Percentiles rank a stretch among this genome's conserved stretches.
Evolutionary conservation across 2,113 vertebrate species (phyloP).

Genomic region (Monarcha castaneiventris): DNA sequence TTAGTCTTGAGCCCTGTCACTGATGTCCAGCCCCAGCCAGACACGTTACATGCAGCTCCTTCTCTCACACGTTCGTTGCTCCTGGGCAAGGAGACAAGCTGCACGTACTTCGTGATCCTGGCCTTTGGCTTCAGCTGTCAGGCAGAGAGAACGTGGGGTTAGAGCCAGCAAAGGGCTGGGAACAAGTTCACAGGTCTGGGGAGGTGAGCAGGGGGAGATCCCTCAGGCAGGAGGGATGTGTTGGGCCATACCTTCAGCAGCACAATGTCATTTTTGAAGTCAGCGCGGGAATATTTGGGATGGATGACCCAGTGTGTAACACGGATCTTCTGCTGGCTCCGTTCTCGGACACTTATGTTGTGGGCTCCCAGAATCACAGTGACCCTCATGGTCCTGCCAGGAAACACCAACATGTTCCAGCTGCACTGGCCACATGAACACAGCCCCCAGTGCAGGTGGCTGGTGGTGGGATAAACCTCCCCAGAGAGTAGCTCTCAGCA

Average conservation of each 20-base stretch:
- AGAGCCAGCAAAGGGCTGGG: neutral
- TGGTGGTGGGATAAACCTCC: neutral
- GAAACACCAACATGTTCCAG: neutral
- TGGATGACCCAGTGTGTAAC: neutral
- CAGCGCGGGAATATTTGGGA: fast-evolving
- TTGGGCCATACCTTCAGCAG: neutral
- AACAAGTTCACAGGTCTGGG: neutral
- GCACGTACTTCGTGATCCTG: fast-evolving
- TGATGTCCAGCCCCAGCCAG: neutral
- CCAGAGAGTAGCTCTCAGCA: neutral
- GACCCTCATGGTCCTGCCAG: fast-evolving
- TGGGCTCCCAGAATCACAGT: neutral
- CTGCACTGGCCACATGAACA: neutral
- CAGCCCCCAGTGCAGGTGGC: neutral
- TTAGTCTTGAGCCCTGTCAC: fast-evolving
- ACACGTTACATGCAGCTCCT: fast-evolving
- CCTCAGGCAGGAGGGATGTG: neutral
- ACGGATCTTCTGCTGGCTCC: fast-evolving
- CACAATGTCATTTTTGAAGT: fast-evolving
- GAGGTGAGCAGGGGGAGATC: neutral
- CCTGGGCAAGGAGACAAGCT: fast-evolving
- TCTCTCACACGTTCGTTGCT: fast-evolving
- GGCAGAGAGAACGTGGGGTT: neutral
- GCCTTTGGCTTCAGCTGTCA: neutral
- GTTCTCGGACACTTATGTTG: fast-evolving